phyloP scores from a whole-genome alignment of 2,888 invertebrate species.

The Endotricha flammealis region DNA sequence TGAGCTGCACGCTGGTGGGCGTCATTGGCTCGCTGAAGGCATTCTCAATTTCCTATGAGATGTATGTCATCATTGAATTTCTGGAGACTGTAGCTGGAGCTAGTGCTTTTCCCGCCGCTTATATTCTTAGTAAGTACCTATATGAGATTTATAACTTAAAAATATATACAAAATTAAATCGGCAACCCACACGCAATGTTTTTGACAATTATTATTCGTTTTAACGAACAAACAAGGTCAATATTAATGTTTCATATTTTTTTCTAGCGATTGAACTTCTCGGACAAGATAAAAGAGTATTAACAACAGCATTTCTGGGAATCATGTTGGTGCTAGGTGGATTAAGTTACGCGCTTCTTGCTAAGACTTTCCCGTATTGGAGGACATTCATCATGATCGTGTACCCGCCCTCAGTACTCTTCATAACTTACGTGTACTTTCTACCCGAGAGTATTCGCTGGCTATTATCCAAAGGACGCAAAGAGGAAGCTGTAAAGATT shows the following conservation, averaged over 20 bases:
- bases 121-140: conserved; percentile 61
- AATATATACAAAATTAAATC: no score
- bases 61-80: conserved; percentile 78
- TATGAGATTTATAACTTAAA: not conserved
- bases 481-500: conserved; percentile 81
- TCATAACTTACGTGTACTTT: conserved; percentile 82
- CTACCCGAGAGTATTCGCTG: conserved; percentile 88
- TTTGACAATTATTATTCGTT: no score
- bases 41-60: conserved; percentile 77
- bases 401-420: conserved; percentile 83
- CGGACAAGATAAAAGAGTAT: conserved; percentile 62
- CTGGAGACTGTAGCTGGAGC: conserved; percentile 77
- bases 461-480: conserved; percentile 83
- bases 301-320: conserved; percentile 63
- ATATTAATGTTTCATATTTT: not conserved
- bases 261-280: conserved; percentile 61
- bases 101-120: conserved; percentile 78
- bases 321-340: conserved; percentile 83
- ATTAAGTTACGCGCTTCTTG: conserved; percentile 81
- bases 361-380: conserved; percentile 85
- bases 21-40: conserved; percentile 75
- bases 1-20: conserved; percentile 60
- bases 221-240: no score
- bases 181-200: no score
- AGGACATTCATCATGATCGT: conserved; percentile 81